phyloP scores from a whole-genome alignment of 2,113 vertebrate species.

The Perca schrenkii region DNA sequence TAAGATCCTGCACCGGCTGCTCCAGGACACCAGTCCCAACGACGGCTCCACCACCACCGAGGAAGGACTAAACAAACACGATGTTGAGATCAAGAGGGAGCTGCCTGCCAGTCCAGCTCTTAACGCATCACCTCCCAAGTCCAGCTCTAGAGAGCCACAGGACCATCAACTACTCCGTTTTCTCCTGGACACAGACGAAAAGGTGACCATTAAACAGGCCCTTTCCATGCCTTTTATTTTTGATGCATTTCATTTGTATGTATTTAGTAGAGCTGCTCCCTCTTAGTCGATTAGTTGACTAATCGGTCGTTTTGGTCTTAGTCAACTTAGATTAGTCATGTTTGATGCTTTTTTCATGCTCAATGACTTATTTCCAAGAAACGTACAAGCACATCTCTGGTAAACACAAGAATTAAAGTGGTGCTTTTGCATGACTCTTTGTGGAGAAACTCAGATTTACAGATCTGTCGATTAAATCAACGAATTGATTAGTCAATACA shows the following conservation, averaged over 20 bases:
- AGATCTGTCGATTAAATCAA: too few species aligned
- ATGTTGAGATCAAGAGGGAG: constrained; percentile 89
- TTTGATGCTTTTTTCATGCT: too few species aligned
- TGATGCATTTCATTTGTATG: not conserved
- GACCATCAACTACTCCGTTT: constrained; percentile 96
- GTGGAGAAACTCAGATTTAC: too few species aligned
- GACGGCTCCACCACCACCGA: constrained; percentile 80
- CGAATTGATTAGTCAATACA: too few species aligned
- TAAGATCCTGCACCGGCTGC: constrained; percentile 94
- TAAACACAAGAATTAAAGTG: too few species aligned
- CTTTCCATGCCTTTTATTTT: not conserved
- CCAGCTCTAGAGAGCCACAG: constrained; percentile 89
- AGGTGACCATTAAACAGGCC: constrained; percentile 56
- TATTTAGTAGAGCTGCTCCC: too few species aligned
- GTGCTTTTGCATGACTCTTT: too few species aligned
- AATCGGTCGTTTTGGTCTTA: too few species aligned
- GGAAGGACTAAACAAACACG: constrained; percentile 49
- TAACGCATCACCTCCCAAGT: constrained; percentile 58
- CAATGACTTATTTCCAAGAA: too few species aligned
- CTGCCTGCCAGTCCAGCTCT: constrained; percentile 67
- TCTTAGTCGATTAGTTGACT: too few species aligned
- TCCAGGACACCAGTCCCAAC: constrained; percentile 93
- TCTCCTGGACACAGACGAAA: constrained; percentile 94
- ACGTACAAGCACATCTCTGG: too few species aligned
- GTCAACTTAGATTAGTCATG: too few species aligned